A percentile compares a stretch with the other conserved stretches of the same genome.
phyloP scores from a whole-genome alignment of 2,888 invertebrate genomes.

The Pantelozetes paolii region DNA sequence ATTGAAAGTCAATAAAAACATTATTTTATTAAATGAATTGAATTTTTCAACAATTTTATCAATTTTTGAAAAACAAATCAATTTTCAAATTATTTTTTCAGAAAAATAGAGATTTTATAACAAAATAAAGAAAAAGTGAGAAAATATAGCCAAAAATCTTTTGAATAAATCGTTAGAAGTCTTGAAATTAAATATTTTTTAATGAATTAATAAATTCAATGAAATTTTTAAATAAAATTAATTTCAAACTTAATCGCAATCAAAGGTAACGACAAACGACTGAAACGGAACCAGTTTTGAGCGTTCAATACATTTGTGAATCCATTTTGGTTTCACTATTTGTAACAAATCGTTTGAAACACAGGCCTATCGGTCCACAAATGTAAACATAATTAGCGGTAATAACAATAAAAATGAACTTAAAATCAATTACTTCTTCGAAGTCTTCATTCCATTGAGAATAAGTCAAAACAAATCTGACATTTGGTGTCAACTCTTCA shows the following conservation, averaged over 20 bases:
- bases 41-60: no score
- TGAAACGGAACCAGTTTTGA: conserved; percentile 25
- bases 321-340: conserved; percentile 25
- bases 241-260: background rate
- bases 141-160: no score
- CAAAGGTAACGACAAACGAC: background rate
- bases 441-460: conserved; percentile 10
- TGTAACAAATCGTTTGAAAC: background rate
- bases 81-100: no score
- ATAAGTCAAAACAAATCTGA: background rate
- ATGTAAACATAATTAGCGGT: background rate
- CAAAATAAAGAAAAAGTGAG: no score
- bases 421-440: background rate
- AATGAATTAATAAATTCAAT: background rate
- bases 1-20: no score
- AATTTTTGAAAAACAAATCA: no score
- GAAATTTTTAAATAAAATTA: background rate
- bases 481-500: background rate
- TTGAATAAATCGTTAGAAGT: no score
- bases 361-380: background rate
- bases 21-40: no score
- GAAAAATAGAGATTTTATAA: no score
- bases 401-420: background rate
- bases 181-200: background rate
- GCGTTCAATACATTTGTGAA: conserved; percentile 1